These are phyloP conservation scores for Myotis yumanensis DNA, from an alignment of 2,113 vertebrate species.

Conservation along the genomic window DNA sequence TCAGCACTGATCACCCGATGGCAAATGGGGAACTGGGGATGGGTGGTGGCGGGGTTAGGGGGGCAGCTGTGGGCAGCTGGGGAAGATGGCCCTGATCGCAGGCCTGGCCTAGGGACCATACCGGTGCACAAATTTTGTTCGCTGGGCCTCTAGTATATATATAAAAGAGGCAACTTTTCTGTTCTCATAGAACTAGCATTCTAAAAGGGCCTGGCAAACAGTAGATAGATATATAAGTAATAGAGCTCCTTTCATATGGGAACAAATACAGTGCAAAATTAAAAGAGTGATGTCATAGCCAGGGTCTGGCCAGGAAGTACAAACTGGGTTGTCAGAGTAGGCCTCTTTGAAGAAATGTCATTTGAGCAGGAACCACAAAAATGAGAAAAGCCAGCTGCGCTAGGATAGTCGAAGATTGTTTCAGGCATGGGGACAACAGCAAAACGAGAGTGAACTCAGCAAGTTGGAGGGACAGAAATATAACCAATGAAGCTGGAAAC, in stretches of 20 bases:
- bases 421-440: not conserved
- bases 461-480: not conserved
- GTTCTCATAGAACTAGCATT: not conserved
- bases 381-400: not conserved
- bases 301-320: not conserved
- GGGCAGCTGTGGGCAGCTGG: too few species aligned
- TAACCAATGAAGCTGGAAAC: not conserved
- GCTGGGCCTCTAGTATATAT: too few species aligned
- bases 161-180: not conserved
- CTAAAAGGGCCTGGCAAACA: not conserved
- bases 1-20: too few species aligned
- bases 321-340: not conserved
- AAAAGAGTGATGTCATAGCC: not conserved
- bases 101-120: too few species aligned
- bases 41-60: too few species aligned
- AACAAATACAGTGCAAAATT: not conserved
- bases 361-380: not conserved
- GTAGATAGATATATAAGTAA: not conserved
- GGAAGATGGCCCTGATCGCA: too few species aligned
- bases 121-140: too few species aligned
- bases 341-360: not conserved
- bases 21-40: too few species aligned
- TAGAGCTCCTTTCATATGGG: not conserved
- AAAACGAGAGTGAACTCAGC: not conserved
- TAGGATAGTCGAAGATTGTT: not conserved